phyloP scores from a whole-genome alignment of 2,888 invertebrate genomes.

The Pachycephus smyrnensis region DNA sequence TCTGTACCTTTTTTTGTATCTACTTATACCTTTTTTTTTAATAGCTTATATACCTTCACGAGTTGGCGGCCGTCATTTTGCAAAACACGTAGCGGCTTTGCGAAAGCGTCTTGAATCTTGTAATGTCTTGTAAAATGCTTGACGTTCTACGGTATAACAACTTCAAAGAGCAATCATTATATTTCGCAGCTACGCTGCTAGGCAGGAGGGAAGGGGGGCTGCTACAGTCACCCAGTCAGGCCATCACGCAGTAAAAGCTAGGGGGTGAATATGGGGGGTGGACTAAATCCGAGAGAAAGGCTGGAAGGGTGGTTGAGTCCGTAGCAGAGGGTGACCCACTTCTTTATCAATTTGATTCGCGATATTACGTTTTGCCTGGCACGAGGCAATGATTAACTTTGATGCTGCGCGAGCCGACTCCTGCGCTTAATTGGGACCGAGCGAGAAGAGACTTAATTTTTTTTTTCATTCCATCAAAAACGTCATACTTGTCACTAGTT shows the following conservation, averaged over 20 bases:
- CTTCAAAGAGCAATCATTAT: conserved; percentile 53
- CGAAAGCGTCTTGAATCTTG: neutral
- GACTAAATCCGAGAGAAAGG: conserved; percentile 11
- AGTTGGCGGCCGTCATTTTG: neutral
- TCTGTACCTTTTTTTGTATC: neutral
- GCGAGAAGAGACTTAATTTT: neutral
- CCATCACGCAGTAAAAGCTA: conserved; percentile 34
- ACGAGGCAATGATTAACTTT: conserved; percentile 40
- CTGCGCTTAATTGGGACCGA: conserved; percentile 2
- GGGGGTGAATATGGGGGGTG: conserved; percentile 24
- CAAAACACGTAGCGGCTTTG: neutral
- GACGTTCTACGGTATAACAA: conserved; percentile 39
- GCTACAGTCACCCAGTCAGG: neutral
- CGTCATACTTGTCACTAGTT: neutral
- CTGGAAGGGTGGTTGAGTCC: conserved; percentile 24
- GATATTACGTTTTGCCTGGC: conserved; percentile 47
- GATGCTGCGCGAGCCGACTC: conserved; percentile 17
- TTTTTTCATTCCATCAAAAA: neutral
- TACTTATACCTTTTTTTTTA: neutral
- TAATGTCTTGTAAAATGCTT: conserved; percentile 23
- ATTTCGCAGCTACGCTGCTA: conserved; percentile 26
- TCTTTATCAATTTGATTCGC: conserved; percentile 50
- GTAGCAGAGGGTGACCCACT: conserved; percentile 45
- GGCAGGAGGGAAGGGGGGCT: neutral
- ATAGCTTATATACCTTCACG: neutral